phyloP scores from a whole-genome alignment of 2,797 vertebrate genomes.

The Sciurus vulgaris region DNA sequence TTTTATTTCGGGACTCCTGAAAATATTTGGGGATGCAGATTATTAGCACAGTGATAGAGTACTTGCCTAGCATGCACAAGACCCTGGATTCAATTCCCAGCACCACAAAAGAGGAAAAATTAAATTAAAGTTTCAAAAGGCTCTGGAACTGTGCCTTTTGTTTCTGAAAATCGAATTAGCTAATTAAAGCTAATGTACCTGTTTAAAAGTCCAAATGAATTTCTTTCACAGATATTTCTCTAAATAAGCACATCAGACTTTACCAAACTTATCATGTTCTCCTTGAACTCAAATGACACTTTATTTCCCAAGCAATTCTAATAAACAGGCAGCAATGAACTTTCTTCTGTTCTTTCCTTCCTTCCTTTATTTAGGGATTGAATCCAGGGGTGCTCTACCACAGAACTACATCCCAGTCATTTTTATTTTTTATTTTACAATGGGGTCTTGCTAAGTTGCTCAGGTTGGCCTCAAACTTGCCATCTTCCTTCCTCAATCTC shows the following conservation, averaged over 20 bases:
- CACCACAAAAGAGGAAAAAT: not conserved
- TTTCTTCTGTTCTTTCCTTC: too few species aligned
- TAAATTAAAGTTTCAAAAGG: not conserved
- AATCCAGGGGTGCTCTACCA: too few species aligned
- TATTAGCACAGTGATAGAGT: not conserved
- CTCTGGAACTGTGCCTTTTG: not conserved
- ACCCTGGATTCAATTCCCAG: not conserved
- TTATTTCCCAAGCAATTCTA: conserved; percentile 1
- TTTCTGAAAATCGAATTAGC: conserved; percentile 39
- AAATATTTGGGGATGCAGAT: not conserved
- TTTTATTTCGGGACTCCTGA: conserved; percentile 4
- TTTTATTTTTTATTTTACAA: too few species aligned
- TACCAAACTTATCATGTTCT: conserved; percentile 31
- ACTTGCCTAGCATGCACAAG: not conserved
- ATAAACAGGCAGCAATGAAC: too few species aligned
- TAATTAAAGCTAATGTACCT: conserved; percentile 20
- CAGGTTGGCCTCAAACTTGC: too few species aligned
- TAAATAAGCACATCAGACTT: conserved; percentile 32
- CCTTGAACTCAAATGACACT: conserved; percentile 40
- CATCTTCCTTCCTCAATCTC: too few species aligned
- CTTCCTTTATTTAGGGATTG: too few species aligned
- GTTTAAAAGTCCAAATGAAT: not conserved
- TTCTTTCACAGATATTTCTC: conserved; percentile 36
- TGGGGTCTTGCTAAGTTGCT: too few species aligned
- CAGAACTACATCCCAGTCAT: too few species aligned